These are phyloP conservation scores for Galleria mellonella DNA, from an alignment of 1,140 invertebrate genomes.

Conservation along the genomic window DNA sequence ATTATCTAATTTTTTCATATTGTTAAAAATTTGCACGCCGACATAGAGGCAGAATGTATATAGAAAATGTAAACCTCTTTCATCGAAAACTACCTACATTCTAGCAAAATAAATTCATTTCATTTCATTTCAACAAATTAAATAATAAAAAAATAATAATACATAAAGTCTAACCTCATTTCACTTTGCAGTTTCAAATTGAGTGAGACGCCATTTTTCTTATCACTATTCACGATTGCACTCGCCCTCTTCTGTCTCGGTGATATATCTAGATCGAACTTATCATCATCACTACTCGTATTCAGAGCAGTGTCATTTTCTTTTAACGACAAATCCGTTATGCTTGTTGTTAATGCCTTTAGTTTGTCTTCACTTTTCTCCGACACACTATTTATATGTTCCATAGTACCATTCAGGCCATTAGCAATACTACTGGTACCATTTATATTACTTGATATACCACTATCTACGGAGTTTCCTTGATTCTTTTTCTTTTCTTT, in stretches of 20 bases:
- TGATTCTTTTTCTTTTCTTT: conserved; percentile 40
- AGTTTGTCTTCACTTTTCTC: conserved; percentile 16
- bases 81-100: too few relatives aligned
- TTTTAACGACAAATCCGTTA: conserved; percentile 58
- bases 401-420: conserved; percentile 25
- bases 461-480: conserved; percentile 59
- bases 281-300: conserved; percentile 52
- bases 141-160: not conserved
- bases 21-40: too few relatives aligned
- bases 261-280: conserved; percentile 42
- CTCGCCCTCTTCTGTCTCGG: conserved; percentile 29
- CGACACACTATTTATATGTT: conserved; percentile 18
- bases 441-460: conserved; percentile 56
- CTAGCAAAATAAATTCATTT: too few relatives aligned
- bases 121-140: not conserved
- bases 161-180: conserved; percentile 44
- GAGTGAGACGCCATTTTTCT: conserved; percentile 55
- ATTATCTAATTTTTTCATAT: too few relatives aligned
- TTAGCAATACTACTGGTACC: conserved; percentile 27
- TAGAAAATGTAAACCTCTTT: too few relatives aligned
- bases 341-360: conserved; percentile 33
- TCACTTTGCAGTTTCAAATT: conserved; percentile 63
- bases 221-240: conserved; percentile 33
- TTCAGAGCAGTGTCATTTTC: conserved; percentile 35
- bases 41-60: too few relatives aligned